Evolutionary conservation across 2,113 vertebrate species (phyloP), one percentile per base, ranked within the genome.

Genomic region (Hippocampus guttulatus): DNA sequence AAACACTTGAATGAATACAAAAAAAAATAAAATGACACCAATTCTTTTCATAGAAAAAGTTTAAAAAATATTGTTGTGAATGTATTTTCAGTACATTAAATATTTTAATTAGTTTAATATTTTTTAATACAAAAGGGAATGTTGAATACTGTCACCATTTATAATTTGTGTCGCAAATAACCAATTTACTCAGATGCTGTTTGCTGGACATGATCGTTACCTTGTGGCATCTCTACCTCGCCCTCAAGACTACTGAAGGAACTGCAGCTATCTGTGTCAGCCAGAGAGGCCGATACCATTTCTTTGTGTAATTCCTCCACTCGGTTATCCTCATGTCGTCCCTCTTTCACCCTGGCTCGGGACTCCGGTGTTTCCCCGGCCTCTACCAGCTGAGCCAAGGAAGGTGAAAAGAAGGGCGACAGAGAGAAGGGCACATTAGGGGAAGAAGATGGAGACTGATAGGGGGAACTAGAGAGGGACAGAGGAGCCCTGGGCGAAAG

Each of bases 181-280:
- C 33, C 33, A 27, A 33, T 33, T 33, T 21, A 0, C 5, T 18
- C 40, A 63, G 23, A 72, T 38, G 27, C 80, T 52, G 64, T 47
- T 65, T 47, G n/a, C 41, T 25, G 63, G 40, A 23, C 58, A 33
- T 57, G 52, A 43, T 9, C 23, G 7, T 80, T 55, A 8, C 38
- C 25, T 58, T 20, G 75, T 33, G 70, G 74, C 70, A 75, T 76
- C 55, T 87, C 88, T 41, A 88, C 90, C 7, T 81, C 79, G 67
- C 91, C 89, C 68, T 89, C 92, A 0, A 89, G 88, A 75, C 92
- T 92, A 81, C 90, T 92, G 62, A 91, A 87, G 47, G 93, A 95
- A 74, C 88, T 87, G 82, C 82, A 88, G 51, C 88, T 92, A 65
- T 91, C 91, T 6, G 83, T 71, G 71, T 92, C 91, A 14, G 86